Percentiles rank a stretch among this genome's conserved stretches.
Evolutionary conservation across 2,113 vertebrate species (phyloP).

Genomic region (Pithys albifrons): DNA sequence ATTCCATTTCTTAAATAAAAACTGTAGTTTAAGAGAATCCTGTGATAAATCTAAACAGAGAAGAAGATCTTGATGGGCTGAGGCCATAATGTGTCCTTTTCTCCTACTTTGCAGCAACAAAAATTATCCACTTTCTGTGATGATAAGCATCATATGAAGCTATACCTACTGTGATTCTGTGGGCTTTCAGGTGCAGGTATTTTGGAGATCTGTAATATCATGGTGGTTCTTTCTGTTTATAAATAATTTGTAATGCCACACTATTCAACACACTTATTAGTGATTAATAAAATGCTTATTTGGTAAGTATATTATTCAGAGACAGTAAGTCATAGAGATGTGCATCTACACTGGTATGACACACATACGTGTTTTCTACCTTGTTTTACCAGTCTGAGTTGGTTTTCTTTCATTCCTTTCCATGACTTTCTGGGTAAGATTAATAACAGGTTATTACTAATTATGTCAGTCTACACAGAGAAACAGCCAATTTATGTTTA

Average conservation of each 20-base stretch:
- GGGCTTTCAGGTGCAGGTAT: neutral
- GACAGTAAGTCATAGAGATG: neutral
- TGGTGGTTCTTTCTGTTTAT: neutral
- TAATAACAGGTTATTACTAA: neutral
- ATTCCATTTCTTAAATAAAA: conserved; percentile 16
- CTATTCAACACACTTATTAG: neutral
- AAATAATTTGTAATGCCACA: neutral
- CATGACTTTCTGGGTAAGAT: neutral
- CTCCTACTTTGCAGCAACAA: neutral
- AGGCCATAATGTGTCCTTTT: neutral
- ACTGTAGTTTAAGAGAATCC: neutral
- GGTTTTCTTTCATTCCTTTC: neutral
- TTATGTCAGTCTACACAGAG: neutral
- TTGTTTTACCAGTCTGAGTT: neutral
- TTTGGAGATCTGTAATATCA: neutral
- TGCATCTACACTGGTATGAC: neutral
- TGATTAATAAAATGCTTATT: neutral
- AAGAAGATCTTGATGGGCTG: neutral
- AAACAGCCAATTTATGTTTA: neutral
- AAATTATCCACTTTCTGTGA: neutral
- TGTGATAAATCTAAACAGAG: neutral
- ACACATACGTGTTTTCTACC: neutral
- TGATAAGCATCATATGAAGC: neutral
- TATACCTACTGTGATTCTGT: neutral
- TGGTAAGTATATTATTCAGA: neutral